Evolutionary conservation across 1,140 invertebrate genomes (phyloP), one percentile per base, ranked within the genome.

Genomic region (Scaptodrosophila lebanonensis): DNA sequence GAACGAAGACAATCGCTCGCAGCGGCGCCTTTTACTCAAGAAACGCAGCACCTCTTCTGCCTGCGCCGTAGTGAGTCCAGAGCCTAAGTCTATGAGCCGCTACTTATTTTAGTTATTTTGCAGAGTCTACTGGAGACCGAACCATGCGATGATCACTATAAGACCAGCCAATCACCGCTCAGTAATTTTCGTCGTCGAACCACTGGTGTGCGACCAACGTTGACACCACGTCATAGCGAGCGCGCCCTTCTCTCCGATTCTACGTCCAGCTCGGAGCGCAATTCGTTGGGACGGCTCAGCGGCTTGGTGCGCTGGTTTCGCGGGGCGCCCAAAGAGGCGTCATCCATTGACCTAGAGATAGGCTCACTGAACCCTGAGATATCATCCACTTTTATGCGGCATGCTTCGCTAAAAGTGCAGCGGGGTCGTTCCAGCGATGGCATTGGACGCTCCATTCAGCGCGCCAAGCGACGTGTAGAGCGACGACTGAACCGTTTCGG

Each of bases 1-100:
- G 17, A 85, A 68, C 7, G 86, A 87, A 1, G 93, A 95, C 51
- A 94, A 95, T 33, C 90, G 90, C 58, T 91, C 90, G 16, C 90
- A 91, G 44, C 90, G 93, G 61, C 96, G 96, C 71, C 91, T 93
- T 33, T 89, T 95, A 6, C 94, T 96, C 57, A 95, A 95, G 76
- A 96, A 96, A 79, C 88, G 94, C 70, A 95, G 94, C 76, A 94
- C 94, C 11, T 95, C 94, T 0, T 95, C 94, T 0, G 94, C 94
- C 36, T 95, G 94, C 64, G 93, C 94, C 36, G 93, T 94, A 88
- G 93, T 94, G 89, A 89, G 88, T 88, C 50, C 29, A 11, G 12
- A 8, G 12, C 12, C 0, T 22, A 15, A 11, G 16, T 16, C n/a
- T 9, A 2, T 2, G 53, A 22, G 39, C 36, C 32, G 4, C 38